Conservation (phyloP, 2,888 invertebrate species). For the Plagiodera versicolora region DNA sequence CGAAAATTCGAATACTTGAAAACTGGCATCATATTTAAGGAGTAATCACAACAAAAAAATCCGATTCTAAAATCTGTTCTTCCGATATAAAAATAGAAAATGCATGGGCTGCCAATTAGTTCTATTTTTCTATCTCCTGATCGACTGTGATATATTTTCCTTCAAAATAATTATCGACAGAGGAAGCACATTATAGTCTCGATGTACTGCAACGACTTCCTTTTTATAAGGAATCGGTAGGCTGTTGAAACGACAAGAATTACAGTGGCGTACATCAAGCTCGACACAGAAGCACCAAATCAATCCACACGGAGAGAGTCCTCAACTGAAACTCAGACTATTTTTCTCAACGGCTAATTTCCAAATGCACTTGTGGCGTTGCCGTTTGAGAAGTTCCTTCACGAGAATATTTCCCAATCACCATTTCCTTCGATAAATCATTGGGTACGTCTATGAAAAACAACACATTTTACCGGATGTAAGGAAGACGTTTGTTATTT, state of each 20-base stretch:
- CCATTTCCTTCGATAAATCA: background rate
- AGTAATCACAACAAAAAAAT: background rate
- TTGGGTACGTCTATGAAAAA: slow-evolving; percentile 18
- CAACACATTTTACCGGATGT: slow-evolving; percentile 51
- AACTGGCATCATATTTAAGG: no score
- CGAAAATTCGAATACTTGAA: no score
- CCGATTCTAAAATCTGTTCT: background rate
- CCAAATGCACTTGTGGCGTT: no score
- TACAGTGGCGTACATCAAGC: background rate
- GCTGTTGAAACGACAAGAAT: slow-evolving; percentile 35
- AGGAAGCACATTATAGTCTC: slow-evolving; percentile 36
- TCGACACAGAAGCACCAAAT: background rate
- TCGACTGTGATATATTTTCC: background rate
- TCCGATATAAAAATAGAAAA: background rate
- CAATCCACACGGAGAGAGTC: no score
- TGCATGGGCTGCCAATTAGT: background rate
- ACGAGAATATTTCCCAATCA: background rate
- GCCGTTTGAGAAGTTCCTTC: no score
- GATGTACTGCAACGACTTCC: slow-evolving; percentile 39
- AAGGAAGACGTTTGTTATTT: slow-evolving; percentile 54
- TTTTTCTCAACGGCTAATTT: no score
- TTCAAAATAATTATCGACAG: slow-evolving; percentile 9
- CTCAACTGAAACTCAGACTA: background rate
- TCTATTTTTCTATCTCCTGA: background rate
- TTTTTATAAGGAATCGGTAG: slow-evolving; percentile 34